Evolutionary conservation across 2,797 vertebrate genomes (phyloP).

Genomic region (Chromis chromis): DNA sequence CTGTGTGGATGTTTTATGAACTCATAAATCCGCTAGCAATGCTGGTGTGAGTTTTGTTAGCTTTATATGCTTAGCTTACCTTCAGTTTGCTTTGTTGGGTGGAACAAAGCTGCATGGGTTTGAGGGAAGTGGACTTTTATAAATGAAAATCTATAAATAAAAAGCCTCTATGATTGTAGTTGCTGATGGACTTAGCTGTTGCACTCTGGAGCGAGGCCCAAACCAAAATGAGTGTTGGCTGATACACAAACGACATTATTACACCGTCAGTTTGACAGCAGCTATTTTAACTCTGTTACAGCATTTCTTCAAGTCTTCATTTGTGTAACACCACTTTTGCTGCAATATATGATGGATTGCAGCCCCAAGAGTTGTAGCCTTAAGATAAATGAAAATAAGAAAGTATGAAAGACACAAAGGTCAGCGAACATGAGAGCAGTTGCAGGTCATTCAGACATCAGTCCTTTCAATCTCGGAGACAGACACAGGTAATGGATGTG

Average conservation of each 20-base stretch:
- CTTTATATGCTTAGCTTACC: neutral
- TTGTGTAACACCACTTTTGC: neutral
- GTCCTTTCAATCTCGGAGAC: slow-evolving; percentile 34
- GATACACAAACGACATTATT: slow-evolving; percentile 18
- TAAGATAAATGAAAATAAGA: neutral
- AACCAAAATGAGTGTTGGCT: slow-evolving; percentile 11
- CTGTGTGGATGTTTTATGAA: neutral
- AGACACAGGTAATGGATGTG: slow-evolving; percentile 28
- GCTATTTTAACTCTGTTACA: no score
- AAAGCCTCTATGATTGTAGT: neutral
- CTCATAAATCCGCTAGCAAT: neutral
- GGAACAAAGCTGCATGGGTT: neutral
- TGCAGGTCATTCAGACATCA: neutral
- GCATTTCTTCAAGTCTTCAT: no score
- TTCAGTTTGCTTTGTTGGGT: neutral
- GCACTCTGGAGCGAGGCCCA: slow-evolving; percentile 1
- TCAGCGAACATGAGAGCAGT: slow-evolving; percentile 4
- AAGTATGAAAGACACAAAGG: slow-evolving; percentile 1
- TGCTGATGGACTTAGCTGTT: neutral
- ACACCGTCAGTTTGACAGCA: slow-evolving; percentile 14
- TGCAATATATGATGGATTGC: neutral
- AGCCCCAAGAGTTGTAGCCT: neutral
- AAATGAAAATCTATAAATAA: neutral
- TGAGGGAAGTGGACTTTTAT: no score
- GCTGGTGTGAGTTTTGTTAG: neutral